These are phyloP conservation scores for Brachionus rubens DNA, from an alignment of 1,140 invertebrate genomes.

Conservation along the genomic window DNA sequence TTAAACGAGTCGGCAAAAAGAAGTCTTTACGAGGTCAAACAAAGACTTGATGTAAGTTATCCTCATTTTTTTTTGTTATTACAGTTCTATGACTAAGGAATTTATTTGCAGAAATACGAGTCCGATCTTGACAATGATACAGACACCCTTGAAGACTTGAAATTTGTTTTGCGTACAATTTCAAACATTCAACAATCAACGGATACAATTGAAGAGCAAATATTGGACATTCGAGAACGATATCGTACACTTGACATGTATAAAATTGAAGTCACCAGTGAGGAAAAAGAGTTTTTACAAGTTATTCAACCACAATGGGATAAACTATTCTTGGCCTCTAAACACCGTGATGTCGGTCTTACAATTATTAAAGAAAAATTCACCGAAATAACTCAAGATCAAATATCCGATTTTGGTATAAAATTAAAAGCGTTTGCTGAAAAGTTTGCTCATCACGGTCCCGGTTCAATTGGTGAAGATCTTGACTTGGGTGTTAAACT, in stretches of 20 bases:
- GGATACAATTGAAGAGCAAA: conserved; percentile 68
- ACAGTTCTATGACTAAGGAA: neutral
- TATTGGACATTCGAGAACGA: conserved; percentile 68
- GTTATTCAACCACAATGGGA: conserved; percentile 56
- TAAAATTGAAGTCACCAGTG: conserved; percentile 59
- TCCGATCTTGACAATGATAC: conserved; percentile 58
- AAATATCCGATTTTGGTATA: conserved; percentile 42
- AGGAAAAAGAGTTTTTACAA: conserved; percentile 53
- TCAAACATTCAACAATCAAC: conserved; percentile 70
- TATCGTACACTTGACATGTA: conserved; percentile 60
- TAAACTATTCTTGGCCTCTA: conserved; percentile 57
- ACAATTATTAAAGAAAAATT: conserved; percentile 66
- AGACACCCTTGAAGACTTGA: conserved; percentile 74
- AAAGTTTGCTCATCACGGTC: conserved; percentile 2
- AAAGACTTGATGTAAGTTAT: conserved; percentile 55
- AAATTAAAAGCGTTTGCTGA: conserved; percentile 32
- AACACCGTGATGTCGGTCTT: conserved; percentile 59
- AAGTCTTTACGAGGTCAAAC: conserved; percentile 52
- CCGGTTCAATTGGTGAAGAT: conserved; percentile 41
- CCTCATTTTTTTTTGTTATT: conserved; percentile 1
- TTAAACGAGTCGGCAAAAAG: conserved; percentile 60
- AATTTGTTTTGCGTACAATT: conserved; percentile 76
- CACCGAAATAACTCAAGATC: conserved; percentile 62
- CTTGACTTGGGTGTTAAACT: conserved; percentile 53
- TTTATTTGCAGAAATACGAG: conserved; percentile 54